These are phyloP conservation scores for Bibio marci DNA, from an alignment of 2,888 invertebrate genomes.

Conservation along the genomic window DNA sequence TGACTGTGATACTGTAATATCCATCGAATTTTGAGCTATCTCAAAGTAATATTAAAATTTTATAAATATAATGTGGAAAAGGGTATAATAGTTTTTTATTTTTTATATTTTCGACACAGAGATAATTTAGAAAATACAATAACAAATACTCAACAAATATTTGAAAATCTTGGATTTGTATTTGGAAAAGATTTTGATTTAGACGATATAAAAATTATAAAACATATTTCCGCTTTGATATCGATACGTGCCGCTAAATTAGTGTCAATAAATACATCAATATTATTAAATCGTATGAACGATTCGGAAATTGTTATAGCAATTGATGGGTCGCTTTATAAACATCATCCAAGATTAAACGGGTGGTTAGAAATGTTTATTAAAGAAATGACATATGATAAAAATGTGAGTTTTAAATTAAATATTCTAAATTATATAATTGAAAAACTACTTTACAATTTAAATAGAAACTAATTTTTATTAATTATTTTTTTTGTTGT, in stretches of 20 bases:
- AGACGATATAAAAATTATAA: slow-evolving; percentile 16
- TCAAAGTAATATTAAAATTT: too few species aligned
- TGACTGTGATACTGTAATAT: too few species aligned
- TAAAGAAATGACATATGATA: slow-evolving; percentile 39
- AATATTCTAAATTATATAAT: not conserved
- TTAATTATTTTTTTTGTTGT: not conserved
- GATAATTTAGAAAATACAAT: slow-evolving; percentile 28
- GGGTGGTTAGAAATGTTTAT: too few species aligned
- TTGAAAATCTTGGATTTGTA: slow-evolving; percentile 27
- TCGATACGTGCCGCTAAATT: slow-evolving; percentile 57
- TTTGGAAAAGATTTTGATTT: slow-evolving; percentile 11
- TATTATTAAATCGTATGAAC: slow-evolving; percentile 45
- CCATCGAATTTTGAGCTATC: too few species aligned
- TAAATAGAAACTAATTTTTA: not conserved
- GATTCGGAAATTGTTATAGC: slow-evolving; percentile 42
- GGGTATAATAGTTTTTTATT: too few species aligned
- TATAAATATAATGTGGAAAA: too few species aligned
- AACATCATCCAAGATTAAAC: slow-evolving; percentile 54
- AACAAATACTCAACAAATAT: slow-evolving; percentile 26
- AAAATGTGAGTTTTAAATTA: slow-evolving; percentile 31
- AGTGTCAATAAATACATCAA: slow-evolving; percentile 50
- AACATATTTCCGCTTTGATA: slow-evolving; percentile 31
- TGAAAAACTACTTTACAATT: not conserved
- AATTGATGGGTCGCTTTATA: slow-evolving; percentile 63
- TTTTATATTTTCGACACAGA: slow-evolving; percentile 20